Percentiles rank a stretch among this genome's conserved stretches.
Evolutionary conservation across 2,113 vertebrate genomes (phyloP).

Genomic region (Vulpes vulpes): DNA sequence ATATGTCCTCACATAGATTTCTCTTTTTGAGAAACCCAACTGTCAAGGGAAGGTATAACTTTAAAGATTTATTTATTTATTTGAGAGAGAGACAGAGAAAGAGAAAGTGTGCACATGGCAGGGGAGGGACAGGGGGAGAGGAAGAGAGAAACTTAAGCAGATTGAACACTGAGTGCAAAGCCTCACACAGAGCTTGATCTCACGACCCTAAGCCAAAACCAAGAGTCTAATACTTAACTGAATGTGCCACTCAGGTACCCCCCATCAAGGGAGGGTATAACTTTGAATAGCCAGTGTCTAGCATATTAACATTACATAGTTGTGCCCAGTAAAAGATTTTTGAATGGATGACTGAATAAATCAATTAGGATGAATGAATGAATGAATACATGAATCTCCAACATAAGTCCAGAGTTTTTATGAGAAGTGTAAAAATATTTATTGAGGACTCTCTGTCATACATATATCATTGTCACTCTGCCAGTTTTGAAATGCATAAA

Average conservation of each 20-base stretch:
- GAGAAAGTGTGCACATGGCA: not conserved
- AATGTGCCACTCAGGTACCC: not conserved
- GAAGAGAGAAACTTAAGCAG: not conserved
- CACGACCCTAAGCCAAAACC: not conserved
- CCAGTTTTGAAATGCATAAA: not conserved
- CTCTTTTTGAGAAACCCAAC: not conserved
- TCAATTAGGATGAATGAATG: not conserved
- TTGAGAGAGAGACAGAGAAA: not conserved
- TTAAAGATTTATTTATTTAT: not conserved
- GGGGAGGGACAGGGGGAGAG: not conserved
- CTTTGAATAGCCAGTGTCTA: not conserved
- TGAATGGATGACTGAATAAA: not conserved
- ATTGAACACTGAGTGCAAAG: not conserved
- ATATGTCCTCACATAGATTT: not conserved
- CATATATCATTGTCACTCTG: not conserved
- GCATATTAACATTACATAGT: not conserved
- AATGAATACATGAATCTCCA: not conserved
- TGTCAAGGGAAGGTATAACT: not conserved
- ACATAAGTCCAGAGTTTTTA: conserved; percentile 9
- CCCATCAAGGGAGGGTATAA: not conserved
- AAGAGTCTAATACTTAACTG: not conserved
- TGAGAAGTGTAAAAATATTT: conserved; percentile 18
- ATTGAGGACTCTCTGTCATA: not conserved
- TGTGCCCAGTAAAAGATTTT: not conserved
- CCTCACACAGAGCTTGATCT: not conserved